Evolutionary conservation across 2,888 invertebrate species (phyloP), one percentile per base, ranked within the genome.

Genomic region (Strigamia maritima): DNA sequence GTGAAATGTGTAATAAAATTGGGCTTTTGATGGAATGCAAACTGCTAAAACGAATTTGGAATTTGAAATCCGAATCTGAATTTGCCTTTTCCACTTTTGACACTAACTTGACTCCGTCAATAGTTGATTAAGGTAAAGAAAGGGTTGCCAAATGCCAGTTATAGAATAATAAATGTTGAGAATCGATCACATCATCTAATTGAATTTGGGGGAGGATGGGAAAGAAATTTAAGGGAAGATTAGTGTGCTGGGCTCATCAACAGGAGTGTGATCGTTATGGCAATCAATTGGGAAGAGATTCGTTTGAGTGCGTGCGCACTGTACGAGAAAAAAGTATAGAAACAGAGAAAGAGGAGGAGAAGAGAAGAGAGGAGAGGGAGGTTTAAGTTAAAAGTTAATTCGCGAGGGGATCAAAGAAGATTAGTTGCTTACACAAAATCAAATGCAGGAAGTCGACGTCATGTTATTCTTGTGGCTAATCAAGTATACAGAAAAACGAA

Each of bases 361-460:
- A 16, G 16, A 54, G 54, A 54, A 54, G 54, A 54, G 16, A 54
- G 54, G 16, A 38, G 38, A 8, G 10, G 38, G 38, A 10, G 54
- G 54, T 16, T 54, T 54, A 54, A 54, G 54, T 54, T 54, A 16
- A 7, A 54, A 54, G 54, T 54, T 14, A 54, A 54, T 54, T 54
- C 54, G 54, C 54, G 54, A n/a, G 54, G 54, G 54, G 54, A 54
- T 54, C 54, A 54, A 54, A 16, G 54, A 16, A 16, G 54, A 54
- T 54, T 54, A 54, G 54, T 54, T 54, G 54, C n/a, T 54, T n/a
- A 54, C 54, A 54, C 54, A 54, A 54, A 19, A 54, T 4, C 54
- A 54, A 54, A 54, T 54, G 54, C 54, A 7, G 54, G 54, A 54
- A 54, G 54, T 54, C 54, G 54, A 54, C 54, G 54, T 16, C 54